Percentiles rank a stretch among this genome's conserved stretches.
phyloP scores from a whole-genome alignment of 2,113 vertebrate genomes.

The Hepsetus odoe region DNA sequence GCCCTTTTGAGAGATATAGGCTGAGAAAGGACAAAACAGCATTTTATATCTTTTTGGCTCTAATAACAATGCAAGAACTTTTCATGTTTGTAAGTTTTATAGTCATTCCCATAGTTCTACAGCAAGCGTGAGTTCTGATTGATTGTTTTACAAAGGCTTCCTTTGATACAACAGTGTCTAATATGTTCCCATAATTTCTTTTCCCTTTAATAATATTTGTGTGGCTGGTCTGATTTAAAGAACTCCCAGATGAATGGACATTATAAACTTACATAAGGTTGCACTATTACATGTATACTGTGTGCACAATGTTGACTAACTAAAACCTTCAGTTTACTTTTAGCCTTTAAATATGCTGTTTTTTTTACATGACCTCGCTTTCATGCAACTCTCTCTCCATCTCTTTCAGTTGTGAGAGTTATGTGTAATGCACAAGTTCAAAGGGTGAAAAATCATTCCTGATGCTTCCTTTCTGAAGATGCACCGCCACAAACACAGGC shows the following conservation, averaged over 20 bases:
- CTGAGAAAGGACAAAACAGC: no score
- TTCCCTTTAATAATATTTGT: background rate
- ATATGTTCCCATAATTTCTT: no score
- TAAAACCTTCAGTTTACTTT: background rate
- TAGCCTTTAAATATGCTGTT: background rate
- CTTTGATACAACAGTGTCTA: no score
- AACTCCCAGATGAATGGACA: background rate
- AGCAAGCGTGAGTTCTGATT: no score
- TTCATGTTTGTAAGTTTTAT: no score
- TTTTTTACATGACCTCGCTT: background rate
- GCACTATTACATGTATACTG: background rate
- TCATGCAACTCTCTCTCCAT: constrained; percentile 7
- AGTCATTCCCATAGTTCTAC: no score
- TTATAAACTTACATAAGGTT: background rate
- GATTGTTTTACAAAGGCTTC: no score
- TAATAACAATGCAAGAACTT: no score
- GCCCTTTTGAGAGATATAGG: no score
- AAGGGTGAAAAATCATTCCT: constrained; percentile 9
- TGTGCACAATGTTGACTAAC: background rate
- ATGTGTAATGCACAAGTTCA: constrained; percentile 21
- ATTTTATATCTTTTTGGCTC: no score
- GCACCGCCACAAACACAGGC: background rate
- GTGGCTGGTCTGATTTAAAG: background rate
- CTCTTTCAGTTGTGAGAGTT: constrained; percentile 4
- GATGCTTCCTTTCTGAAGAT: background rate